These are phyloP conservation scores for Holacanthella duospinosa DNA, from an alignment of 2,888 invertebrate species.

Conservation along the genomic window DNA sequence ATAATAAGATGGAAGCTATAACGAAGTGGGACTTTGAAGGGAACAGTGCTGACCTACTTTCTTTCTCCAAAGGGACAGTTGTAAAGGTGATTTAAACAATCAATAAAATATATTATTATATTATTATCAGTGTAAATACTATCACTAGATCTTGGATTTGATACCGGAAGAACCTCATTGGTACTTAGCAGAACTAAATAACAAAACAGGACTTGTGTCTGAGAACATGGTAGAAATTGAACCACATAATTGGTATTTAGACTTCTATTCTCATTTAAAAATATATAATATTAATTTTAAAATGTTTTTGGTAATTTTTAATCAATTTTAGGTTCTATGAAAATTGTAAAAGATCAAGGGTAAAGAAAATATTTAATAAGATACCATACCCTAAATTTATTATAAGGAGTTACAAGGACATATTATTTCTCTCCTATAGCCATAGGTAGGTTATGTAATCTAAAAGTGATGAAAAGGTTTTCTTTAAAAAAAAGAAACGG, in stretches of 20 bases:
- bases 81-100: not conserved
- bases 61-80: not conserved
- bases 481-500: too few species aligned
- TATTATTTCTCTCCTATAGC: not conserved
- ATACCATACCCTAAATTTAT: not conserved
- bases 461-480: too few species aligned
- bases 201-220: not conserved
- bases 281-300: not conserved
- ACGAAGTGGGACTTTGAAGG: not conserved
- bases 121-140: not conserved
- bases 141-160: not conserved
- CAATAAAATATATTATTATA: not conserved
- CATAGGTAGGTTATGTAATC: not conserved
- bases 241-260: not conserved
- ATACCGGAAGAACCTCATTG: not conserved
- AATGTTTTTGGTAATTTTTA: too few species aligned
- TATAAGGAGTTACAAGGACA: not conserved
- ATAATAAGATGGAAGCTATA: not conserved
- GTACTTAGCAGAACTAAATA: not conserved
- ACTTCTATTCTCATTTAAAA: not conserved
- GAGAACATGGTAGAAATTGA: not conserved
- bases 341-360: not conserved
- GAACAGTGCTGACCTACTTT: not conserved
- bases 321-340: not conserved
- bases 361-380: not conserved